A percentile compares a stretch with the other conserved stretches of the same genome.
Conservation (phyloP, 1,140 invertebrate species). For the Hypsibius dujardini region DNA sequence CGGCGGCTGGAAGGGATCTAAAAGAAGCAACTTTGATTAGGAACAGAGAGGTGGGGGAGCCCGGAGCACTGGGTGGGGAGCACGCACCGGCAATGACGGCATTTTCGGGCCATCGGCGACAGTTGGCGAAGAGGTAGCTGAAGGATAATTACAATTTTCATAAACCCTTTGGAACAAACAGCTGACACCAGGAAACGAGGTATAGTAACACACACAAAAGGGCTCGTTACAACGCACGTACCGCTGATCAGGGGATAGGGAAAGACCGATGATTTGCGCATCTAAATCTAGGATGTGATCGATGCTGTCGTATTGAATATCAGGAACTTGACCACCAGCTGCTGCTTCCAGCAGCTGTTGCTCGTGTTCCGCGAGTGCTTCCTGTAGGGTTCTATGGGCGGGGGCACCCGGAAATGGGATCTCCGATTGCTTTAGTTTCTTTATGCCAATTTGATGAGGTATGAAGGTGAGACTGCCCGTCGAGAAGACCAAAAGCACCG, state of each 20-base stretch:
- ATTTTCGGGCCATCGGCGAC: conserved; percentile 60
- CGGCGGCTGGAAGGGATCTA: conserved; percentile 58
- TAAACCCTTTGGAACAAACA: too few relatives aligned
- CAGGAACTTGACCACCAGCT: neutral
- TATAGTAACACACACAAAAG: too few relatives aligned
- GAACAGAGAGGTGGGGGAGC: neutral
- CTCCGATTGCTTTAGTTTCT: too few relatives aligned
- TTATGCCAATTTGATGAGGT: too few relatives aligned
- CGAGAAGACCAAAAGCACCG: too few relatives aligned
- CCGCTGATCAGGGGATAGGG: conserved; percentile 65
- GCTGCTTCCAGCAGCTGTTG: neutral
- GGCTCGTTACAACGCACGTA: too few relatives aligned
- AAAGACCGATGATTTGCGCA: conserved; percentile 75
- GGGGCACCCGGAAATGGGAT: neutral
- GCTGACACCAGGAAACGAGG: too few relatives aligned
- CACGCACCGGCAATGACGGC: conserved; percentile 44
- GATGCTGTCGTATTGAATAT: conserved; percentile 42
- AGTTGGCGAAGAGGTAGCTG: conserved; percentile 71
- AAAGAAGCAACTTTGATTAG: neutral
- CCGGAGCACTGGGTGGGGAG: neutral
- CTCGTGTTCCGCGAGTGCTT: neutral
- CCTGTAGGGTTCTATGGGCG: neutral
- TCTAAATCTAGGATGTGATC: conserved; percentile 69
- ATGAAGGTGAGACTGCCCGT: too few relatives aligned
- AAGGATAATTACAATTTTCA: too few relatives aligned